A percentile compares a stretch with the other conserved stretches of the same genome.
Conservation (phyloP, 2,797 vertebrate genomes). For the Alectoris magna region DNA sequence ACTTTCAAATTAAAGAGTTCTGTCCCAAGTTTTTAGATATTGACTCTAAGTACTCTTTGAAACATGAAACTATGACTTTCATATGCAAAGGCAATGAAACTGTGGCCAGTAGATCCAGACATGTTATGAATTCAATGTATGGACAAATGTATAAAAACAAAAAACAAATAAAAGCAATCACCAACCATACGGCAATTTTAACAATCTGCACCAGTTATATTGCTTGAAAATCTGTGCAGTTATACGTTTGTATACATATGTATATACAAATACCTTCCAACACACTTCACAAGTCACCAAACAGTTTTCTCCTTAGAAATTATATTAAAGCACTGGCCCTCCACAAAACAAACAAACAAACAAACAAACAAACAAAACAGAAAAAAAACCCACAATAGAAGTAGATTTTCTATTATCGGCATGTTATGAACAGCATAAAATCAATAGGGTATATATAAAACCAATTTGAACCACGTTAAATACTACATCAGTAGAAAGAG, state of each 20-base stretch:
- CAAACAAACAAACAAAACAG: too few species aligned
- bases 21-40: neutral
- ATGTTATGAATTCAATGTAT: neutral
- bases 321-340: neutral
- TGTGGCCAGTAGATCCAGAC: neutral
- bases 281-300: neutral
- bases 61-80: neutral
- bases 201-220: neutral
- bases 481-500: constrained; percentile 31
- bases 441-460: constrained; percentile 2
- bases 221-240: neutral
- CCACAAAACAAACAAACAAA: too few species aligned
- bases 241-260: neutral
- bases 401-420: constrained; percentile 38
- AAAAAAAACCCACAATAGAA: neutral
- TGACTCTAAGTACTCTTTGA: neutral
- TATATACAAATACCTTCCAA: neutral
- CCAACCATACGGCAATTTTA: neutral
- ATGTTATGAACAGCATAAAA: constrained; percentile 54
- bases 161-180: neutral
- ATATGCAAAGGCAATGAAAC: neutral
- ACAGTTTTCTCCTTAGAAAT: constrained; percentile 19
- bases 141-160: neutral
- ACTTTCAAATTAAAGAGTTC: neutral
- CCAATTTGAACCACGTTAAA: constrained; percentile 25